Conservation (phyloP, 2,797 vertebrate species). For the Cichlasoma orientale region DNA sequence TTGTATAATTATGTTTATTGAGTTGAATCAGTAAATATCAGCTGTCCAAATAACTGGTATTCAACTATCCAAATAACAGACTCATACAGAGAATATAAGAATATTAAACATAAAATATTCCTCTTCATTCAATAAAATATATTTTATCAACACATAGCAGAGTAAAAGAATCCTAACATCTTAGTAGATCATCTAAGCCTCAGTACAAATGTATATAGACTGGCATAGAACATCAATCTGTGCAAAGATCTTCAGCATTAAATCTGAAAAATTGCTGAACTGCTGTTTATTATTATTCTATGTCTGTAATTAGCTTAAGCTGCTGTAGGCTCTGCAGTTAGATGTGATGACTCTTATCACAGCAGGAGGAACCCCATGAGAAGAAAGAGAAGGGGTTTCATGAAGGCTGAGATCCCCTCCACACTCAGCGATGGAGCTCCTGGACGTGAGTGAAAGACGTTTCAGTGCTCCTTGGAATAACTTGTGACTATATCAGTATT, state of each 20-base stretch:
- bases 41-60: background rate
- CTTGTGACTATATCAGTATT: too few species aligned
- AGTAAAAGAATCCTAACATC: background rate
- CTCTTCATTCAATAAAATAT: constrained; percentile 49
- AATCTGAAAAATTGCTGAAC: constrained; percentile 1
- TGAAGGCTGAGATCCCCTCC: constrained; percentile 54
- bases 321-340: background rate
- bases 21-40: background rate
- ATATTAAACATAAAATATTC: background rate
- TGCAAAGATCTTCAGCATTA: background rate
- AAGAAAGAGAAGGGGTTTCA: constrained; percentile 69
- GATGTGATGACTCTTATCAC: constrained; percentile 21
- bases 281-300: background rate
- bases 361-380: constrained; percentile 64
- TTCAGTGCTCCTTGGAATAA: background rate
- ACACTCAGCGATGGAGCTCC: constrained; percentile 63
- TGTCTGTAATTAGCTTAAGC: constrained; percentile 2
- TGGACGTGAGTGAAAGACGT: constrained; percentile 20
- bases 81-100: background rate
- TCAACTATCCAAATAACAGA: background rate
- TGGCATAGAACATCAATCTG: background rate
- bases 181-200: background rate
- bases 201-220: background rate
- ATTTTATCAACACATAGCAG: constrained; percentile 38
- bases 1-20: constrained; percentile 20